Evolutionary conservation across 2,888 invertebrate genomes (phyloP), one percentile per base, ranked within the genome.

Genomic region (Malacosoma neustria): DNA sequence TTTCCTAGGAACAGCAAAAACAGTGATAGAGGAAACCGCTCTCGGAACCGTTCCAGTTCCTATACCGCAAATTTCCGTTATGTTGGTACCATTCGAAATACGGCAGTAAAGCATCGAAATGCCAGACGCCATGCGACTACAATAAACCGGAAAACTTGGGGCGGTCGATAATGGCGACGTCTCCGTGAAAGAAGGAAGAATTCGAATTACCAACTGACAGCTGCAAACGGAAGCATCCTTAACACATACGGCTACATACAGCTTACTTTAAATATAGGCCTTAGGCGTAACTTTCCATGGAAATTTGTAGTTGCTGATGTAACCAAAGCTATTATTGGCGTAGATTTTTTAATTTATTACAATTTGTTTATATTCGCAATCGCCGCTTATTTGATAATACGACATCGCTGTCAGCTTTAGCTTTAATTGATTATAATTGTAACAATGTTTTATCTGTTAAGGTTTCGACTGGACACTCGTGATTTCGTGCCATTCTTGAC

Each of bases 81-180:
- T 51, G 49, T 14, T 53, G 51, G 49, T 51, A 55, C 35, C 55
- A 55, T 13, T 3, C 4, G 1, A 48, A 43, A 15, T 41, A 32
- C 9, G 46, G 42, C 0, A 9, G 7, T 0, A 15, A 40, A 1
- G 49, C 46, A 0, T 13, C 14, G 1, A 42, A 30, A n/a, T 51
- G 54, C 38, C 5, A 35, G 1, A 29, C 32, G 7, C 54, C 54
- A 0, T 41, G 42, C 29, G 42, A 43, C 30, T 46, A 14, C n/a
- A 37, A 36, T 14, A 11, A 29, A 30, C 35, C 41, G 37, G 45
- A 29, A 40, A 47, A 44, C 44, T 22, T 14, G 6, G 29, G 41
- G 44, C 43, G 36, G 34, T 43, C 46, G 30, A 29, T 43, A 40
- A 41, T 40, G 45, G 46, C 47, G 49, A 37, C 47, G 2, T 12